Conservation (phyloP, 2,888 invertebrate genomes). For the Gandaritis pyraliata region DNA sequence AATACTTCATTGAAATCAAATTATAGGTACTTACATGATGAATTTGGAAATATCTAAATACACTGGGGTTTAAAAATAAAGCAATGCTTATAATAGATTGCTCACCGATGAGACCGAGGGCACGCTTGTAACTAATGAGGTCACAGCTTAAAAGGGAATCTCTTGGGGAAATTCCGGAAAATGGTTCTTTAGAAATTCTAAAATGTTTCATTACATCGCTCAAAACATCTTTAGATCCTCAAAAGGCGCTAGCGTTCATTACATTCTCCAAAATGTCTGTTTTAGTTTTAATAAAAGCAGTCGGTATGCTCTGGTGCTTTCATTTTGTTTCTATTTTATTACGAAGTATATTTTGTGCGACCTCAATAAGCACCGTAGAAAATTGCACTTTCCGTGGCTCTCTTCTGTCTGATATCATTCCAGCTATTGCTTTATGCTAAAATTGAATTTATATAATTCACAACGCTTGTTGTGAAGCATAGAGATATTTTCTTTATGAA, state of each 20-base stretch:
- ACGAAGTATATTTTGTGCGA: conserved; percentile 3
- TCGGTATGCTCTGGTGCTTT: neutral
- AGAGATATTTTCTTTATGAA: neutral
- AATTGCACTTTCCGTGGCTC: conserved; percentile 20
- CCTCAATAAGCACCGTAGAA: conserved; percentile 14
- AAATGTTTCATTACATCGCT: conserved; percentile 12
- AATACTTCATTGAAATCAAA: too few species aligned
- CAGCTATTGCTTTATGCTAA: conserved; percentile 5
- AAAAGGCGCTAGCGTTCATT: too few species aligned
- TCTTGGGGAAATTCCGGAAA: conserved; percentile 23
- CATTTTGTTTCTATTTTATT: conserved; percentile 6
- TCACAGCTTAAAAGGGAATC: conserved; percentile 41
- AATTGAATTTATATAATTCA: conserved; percentile 2
- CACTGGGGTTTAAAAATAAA: conserved; percentile 5
- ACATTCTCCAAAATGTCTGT: neutral
- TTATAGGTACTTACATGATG: too few species aligned
- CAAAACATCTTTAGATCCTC: neutral
- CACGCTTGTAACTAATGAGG: conserved; percentile 47
- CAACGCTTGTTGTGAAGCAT: conserved; percentile 1
- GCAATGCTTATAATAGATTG: conserved; percentile 10
- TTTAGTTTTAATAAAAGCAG: neutral
- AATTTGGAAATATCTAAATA: neutral
- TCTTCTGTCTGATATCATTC: conserved; percentile 16
- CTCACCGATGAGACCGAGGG: conserved; percentile 20
- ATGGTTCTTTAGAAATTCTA: conserved; percentile 16